Evolutionary conservation across 2,888 invertebrate genomes (phyloP).

Genomic region (Enchytraeus crypticus): DNA sequence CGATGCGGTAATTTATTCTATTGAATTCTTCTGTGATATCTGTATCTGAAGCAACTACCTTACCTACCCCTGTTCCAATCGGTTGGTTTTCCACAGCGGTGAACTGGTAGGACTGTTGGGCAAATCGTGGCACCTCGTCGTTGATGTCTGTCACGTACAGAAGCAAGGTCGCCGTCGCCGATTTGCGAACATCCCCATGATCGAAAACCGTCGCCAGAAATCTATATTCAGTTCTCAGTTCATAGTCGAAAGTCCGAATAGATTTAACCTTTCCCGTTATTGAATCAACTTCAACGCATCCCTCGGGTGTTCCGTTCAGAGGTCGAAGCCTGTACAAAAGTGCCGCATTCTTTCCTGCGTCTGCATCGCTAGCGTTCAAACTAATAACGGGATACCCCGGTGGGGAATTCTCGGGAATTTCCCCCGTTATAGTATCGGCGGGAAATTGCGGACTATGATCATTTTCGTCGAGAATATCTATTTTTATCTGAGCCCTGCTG

Average conservation of each 20-base stretch:
- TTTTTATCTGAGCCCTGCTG: constrained; percentile 16
- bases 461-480: constrained; percentile 20
- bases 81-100: constrained; percentile 73
- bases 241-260: constrained; percentile 30
- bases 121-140: constrained; percentile 85
- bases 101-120: constrained; percentile 63
- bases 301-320: constrained; percentile 36
- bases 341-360: constrained; percentile 47
- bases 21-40: constrained; percentile 51
- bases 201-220: constrained; percentile 79
- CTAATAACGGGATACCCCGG: constrained; percentile 2
- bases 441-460: constrained; percentile 19
- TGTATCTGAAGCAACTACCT: constrained; percentile 75
- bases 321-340: constrained; percentile 56
- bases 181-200: constrained; percentile 61
- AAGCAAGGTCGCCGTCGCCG: constrained; percentile 59
- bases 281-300: constrained; percentile 75
- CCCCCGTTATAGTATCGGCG: neutral
- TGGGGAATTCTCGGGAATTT: constrained; percentile 16
- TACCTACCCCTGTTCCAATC: constrained; percentile 58
- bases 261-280: constrained; percentile 60
- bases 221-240: constrained; percentile 54
- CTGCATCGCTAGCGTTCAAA: constrained; percentile 35
- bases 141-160: constrained; percentile 82
- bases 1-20: constrained; percentile 16